These are phyloP conservation scores for Octonoba sinensis DNA, from an alignment of 2,888 invertebrate genomes.

Conservation along the genomic window DNA sequence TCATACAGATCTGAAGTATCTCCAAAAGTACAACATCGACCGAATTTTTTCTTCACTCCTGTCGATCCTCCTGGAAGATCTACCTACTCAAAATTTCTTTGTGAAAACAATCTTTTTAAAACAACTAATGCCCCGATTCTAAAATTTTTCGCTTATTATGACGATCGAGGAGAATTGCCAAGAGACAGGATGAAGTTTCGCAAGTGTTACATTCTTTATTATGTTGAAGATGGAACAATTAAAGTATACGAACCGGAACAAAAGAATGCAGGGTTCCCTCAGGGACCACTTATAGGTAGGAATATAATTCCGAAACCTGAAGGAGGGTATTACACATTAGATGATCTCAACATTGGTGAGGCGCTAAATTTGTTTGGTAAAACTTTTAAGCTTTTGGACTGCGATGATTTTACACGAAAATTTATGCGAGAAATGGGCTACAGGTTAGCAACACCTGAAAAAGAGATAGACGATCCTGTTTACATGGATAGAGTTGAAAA, in stretches of 20 bases:
- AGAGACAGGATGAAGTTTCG: slow-evolving; percentile 19
- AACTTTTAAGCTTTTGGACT: slow-evolving; percentile 21
- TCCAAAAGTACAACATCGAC: background rate
- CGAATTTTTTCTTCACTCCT: background rate
- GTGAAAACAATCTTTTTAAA: slow-evolving; percentile 1
- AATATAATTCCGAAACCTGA: slow-evolving; percentile 21
- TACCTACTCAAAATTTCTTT: slow-evolving; percentile 11
- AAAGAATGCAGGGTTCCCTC: slow-evolving; percentile 11
- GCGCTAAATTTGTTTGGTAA: slow-evolving; percentile 20
- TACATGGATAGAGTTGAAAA: background rate
- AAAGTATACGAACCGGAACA: slow-evolving; percentile 26
- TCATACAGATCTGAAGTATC: too few relatives aligned
- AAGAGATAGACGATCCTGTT: slow-evolving; percentile 21
- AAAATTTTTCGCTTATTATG: slow-evolving; percentile 16
- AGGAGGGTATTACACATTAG: slow-evolving; percentile 13
- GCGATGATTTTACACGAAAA: slow-evolving; percentile 22
- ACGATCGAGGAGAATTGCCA: slow-evolving; percentile 23
- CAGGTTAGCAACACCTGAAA: slow-evolving; percentile 11
- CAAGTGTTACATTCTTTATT: slow-evolving; percentile 20
- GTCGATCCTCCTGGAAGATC: slow-evolving; percentile 1
- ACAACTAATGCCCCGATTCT: background rate
- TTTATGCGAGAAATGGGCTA: slow-evolving; percentile 30
- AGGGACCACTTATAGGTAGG: background rate
- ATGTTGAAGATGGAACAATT: slow-evolving; percentile 24
- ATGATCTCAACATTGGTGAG: slow-evolving; percentile 18